Conservation (phyloP, 2,888 invertebrate genomes). For the Gari tellinella region DNA sequence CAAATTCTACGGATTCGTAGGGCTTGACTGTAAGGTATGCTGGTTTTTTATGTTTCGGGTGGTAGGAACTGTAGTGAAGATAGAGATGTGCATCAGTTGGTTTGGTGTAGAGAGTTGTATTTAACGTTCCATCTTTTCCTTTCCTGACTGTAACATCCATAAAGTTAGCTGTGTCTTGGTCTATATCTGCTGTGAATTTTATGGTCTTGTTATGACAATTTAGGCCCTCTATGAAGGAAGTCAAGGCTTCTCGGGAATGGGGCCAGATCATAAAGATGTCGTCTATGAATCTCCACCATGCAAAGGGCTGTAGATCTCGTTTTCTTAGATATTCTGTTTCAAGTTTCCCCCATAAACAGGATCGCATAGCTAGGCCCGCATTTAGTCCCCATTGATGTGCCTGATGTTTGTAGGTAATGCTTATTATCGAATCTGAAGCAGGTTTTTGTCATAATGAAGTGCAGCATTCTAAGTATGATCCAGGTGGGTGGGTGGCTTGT, state of each 20-base stretch:
- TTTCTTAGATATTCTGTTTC: not conserved
- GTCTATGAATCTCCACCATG: conserved; percentile 32
- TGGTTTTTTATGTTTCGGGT: conserved; percentile 20
- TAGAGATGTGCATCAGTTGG: conserved; percentile 30
- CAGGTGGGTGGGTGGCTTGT: no score
- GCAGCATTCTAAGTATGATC: no score
- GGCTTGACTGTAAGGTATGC: conserved; percentile 22
- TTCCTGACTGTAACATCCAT: conserved; percentile 8
- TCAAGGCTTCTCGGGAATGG: conserved; percentile 16
- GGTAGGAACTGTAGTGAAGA: conserved; percentile 18
- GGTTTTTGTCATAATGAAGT: no score
- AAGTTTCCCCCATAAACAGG: not conserved
- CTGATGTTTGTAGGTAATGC: no score
- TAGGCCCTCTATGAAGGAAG: conserved; percentile 25
- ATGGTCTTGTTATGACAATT: conserved; percentile 8
- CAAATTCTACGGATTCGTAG: conserved; percentile 9
- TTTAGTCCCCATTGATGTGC: no score
- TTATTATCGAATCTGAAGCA: no score
- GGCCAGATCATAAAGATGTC: conserved; percentile 32
- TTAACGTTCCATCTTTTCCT: not conserved
- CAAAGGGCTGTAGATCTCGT: not conserved
- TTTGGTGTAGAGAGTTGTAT: conserved; percentile 25
- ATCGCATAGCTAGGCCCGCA: no score
- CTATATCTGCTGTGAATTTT: not conserved
- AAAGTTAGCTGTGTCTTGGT: conserved; percentile 1